These are phyloP conservation scores for Hystrix brachyura DNA, from an alignment of 2,113 vertebrate genomes.

Conservation along the genomic window DNA sequence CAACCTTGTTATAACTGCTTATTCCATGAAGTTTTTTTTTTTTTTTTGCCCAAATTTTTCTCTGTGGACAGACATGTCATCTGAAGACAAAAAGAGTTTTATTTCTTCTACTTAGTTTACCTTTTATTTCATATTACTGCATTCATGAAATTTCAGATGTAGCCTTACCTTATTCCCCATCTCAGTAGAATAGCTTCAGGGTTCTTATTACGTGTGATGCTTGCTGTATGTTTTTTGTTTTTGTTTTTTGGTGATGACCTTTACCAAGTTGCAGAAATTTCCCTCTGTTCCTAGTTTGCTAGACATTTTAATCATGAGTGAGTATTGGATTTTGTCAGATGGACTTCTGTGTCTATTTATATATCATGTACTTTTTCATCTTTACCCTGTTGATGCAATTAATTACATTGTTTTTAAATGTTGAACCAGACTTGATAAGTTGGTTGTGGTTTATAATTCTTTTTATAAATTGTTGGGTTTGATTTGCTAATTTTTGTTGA, in stretches of 20 bases:
- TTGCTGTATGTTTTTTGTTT: background rate
- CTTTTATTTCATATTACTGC: background rate
- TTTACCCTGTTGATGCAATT: background rate
- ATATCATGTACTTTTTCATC: background rate
- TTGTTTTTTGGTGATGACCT: background rate
- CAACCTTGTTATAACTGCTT: background rate
- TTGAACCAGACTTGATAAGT: background rate
- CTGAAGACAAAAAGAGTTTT: background rate
- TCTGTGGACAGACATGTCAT: background rate
- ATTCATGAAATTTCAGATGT: background rate
- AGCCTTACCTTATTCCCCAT: background rate
- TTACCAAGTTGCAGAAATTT: background rate
- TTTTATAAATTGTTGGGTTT: background rate
- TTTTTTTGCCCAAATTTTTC: background rate
- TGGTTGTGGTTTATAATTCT: background rate
- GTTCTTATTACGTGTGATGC: background rate
- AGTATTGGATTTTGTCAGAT: background rate
- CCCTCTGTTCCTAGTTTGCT: background rate
- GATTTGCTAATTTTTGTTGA: background rate
- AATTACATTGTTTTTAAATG: background rate
- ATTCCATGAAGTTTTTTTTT: background rate
- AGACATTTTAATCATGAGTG: background rate
- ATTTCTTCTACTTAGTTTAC: background rate
- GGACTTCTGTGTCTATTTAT: background rate
- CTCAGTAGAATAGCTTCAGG: background rate